Conservation (phyloP, 2,888 invertebrate species). For the Dastarcus helophoroides region DNA sequence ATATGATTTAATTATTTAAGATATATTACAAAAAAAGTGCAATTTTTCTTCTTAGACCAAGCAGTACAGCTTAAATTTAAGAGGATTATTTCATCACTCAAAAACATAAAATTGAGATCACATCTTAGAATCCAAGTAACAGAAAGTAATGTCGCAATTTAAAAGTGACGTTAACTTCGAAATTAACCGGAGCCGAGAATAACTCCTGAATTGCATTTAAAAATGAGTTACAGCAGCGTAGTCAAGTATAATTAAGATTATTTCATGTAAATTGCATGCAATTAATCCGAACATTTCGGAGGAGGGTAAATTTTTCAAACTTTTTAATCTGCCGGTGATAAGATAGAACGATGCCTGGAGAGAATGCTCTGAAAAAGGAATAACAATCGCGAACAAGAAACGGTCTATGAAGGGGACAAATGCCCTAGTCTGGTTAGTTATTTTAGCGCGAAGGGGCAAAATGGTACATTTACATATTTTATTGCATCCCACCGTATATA, state of each 20-base stretch:
- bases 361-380: conserved; percentile 17
- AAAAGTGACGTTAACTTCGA: conserved; percentile 2
- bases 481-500: conserved; percentile 24
- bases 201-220: conserved; percentile 16
- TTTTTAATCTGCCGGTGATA: conserved; percentile 21
- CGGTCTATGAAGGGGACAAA: conserved; percentile 20
- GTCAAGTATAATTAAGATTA: conserved; percentile 22
- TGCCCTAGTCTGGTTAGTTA: conserved; percentile 23
- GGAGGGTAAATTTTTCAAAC: conserved; percentile 14
- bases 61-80: too few relatives aligned
- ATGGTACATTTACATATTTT: conserved; percentile 32
- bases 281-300: conserved; percentile 23
- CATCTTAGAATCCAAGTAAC: not conserved
- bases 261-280: conserved; percentile 26
- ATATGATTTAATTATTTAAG: too few relatives aligned
- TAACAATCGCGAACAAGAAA: conserved; percentile 21
- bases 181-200: conserved; percentile 14
- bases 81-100: too few relatives aligned
- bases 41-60: too few relatives aligned
- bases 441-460: conserved; percentile 25
- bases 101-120: not conserved
- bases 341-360: conserved; percentile 20
- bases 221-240: conserved; percentile 16
- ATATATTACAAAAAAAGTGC: too few relatives aligned
- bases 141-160: conserved; percentile 2